Evolutionary conservation across 2,888 invertebrate genomes (phyloP).

Genomic region (Dascillus cervinus): DNA sequence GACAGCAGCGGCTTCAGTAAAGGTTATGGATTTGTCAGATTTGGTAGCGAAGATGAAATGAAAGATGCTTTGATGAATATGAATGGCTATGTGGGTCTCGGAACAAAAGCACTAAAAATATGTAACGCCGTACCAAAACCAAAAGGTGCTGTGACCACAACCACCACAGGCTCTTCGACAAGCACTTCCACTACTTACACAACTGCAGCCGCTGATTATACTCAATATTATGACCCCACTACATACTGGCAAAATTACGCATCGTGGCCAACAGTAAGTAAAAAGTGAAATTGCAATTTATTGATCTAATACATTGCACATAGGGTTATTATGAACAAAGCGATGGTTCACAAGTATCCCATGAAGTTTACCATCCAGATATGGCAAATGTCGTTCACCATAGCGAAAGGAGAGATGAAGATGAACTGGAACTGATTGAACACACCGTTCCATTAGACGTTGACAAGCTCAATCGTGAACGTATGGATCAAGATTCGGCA

Average conservation of each 20-base stretch:
- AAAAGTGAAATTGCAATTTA: no score
- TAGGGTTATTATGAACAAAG: conserved; percentile 41
- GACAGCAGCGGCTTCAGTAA: conserved; percentile 86
- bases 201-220: conserved; percentile 48
- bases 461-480: conserved; percentile 69
- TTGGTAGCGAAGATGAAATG: conserved; percentile 90
- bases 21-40: conserved; percentile 93
- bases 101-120: conserved; percentile 82
- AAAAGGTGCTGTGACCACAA: conserved; percentile 47
- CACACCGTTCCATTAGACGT: conserved; percentile 67
- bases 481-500: conserved; percentile 65
- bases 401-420: conserved; percentile 41
- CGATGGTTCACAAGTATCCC: conserved; percentile 34
- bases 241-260: conserved; percentile 83
- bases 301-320: no score
- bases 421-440: conserved; percentile 70
- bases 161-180: conserved; percentile 38
- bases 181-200: conserved; percentile 25
- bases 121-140: conserved; percentile 89
- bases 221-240: conserved; percentile 75
- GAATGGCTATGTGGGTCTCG: conserved; percentile 87
- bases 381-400: conserved; percentile 21
- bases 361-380: conserved; percentile 36
- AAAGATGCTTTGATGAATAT: conserved; percentile 86
- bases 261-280: conserved; percentile 56